These are phyloP conservation scores for Pararge aegeria DNA, from an alignment of 1,140 invertebrate genomes.

Conservation along the genomic window DNA sequence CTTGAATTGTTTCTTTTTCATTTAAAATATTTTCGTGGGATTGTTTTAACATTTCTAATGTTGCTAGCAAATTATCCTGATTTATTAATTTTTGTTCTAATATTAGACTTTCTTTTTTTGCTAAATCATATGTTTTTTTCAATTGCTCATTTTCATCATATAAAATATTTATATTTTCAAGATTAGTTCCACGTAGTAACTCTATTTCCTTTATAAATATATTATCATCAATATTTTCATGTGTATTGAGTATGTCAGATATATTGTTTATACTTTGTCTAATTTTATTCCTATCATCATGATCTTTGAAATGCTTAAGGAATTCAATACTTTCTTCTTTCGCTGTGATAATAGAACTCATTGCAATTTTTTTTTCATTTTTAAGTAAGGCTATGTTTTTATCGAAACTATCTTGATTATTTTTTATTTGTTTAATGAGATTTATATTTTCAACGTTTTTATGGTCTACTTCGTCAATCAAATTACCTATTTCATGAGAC, in stretches of 20 bases:
- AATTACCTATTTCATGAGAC: slow-evolving; percentile 52
- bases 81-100: slow-evolving; percentile 41
- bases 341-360: slow-evolving; percentile 45
- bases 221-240: slow-evolving; percentile 29
- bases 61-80: slow-evolving; percentile 41
- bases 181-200: slow-evolving; percentile 43
- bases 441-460: slow-evolving; percentile 39
- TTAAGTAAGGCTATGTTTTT: slow-evolving; percentile 40
- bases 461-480: slow-evolving; percentile 45
- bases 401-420: slow-evolving; percentile 36
- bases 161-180: slow-evolving; percentile 42
- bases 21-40: slow-evolving; percentile 40
- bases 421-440: slow-evolving; percentile 40
- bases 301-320: slow-evolving; percentile 44
- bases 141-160: slow-evolving; percentile 47
- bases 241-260: slow-evolving; percentile 24
- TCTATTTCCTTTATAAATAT: slow-evolving; percentile 51
- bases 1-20: slow-evolving; percentile 49
- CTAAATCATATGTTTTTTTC: slow-evolving; percentile 49
- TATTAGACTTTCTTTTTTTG: slow-evolving; percentile 44
- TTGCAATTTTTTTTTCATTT: slow-evolving; percentile 47
- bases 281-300: slow-evolving; percentile 25
- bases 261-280: slow-evolving; percentile 11
- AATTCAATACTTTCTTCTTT: slow-evolving; percentile 56
- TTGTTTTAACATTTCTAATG: slow-evolving; percentile 41